phyloP scores from a whole-genome alignment of 2,113 vertebrate genomes.

The Scomber colias region DNA sequence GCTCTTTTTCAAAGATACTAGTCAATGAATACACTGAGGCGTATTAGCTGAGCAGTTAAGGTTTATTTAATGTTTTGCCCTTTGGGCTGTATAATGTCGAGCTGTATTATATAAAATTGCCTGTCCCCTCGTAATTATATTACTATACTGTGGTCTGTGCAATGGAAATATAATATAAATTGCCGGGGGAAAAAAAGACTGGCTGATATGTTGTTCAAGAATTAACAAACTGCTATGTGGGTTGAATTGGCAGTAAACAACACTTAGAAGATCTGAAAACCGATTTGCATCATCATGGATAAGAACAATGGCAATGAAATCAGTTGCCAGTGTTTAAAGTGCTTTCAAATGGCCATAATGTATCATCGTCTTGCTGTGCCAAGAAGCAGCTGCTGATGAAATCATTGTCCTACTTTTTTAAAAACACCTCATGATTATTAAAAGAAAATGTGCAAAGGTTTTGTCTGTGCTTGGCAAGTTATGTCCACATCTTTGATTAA shows the following conservation, averaged over 20 bases:
- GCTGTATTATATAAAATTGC: slow-evolving; percentile 12
- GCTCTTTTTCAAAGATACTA: slow-evolving; percentile 48
- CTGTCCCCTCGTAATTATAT: background rate
- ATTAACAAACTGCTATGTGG: background rate
- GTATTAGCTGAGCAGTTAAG: slow-evolving; percentile 29
- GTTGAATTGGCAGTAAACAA: background rate
- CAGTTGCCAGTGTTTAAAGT: slow-evolving; percentile 5
- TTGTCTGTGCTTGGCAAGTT: background rate
- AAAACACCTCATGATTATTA: slow-evolving; percentile 35
- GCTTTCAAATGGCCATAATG: slow-evolving; percentile 31
- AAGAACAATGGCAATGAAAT: background rate
- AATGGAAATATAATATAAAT: background rate
- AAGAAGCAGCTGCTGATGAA: slow-evolving; percentile 17
- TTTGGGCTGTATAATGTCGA: slow-evolving; percentile 7
- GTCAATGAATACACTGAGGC: slow-evolving; percentile 55
- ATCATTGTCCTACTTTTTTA: slow-evolving; percentile 18
- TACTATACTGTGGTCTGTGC: background rate
- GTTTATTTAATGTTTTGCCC: slow-evolving; percentile 47
- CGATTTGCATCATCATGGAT: background rate
- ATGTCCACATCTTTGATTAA: slow-evolving; percentile 21
- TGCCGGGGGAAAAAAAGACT: too few relatives aligned
- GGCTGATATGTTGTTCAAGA: too few relatives aligned
- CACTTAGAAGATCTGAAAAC: background rate
- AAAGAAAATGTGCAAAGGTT: background rate
- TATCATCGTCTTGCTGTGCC: slow-evolving; percentile 16